Evolutionary conservation across 2,797 vertebrate species (phyloP).

Genomic region (Ambastaia sidthimunki): DNA sequence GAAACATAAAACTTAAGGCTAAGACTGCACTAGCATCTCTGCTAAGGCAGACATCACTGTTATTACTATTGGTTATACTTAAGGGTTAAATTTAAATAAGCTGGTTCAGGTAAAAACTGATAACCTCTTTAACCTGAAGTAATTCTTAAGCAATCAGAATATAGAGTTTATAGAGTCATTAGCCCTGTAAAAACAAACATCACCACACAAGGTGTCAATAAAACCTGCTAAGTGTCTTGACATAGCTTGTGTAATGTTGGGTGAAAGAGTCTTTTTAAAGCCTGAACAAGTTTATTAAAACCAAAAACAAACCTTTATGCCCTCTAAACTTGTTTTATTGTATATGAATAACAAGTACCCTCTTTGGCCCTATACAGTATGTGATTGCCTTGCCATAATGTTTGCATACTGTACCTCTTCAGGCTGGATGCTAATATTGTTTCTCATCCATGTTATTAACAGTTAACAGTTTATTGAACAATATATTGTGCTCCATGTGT

Average conservation of each 20-base stretch:
- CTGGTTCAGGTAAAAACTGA: background rate
- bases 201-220: background rate
- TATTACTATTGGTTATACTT: too few relatives aligned
- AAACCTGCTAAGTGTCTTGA: background rate
- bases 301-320: background rate
- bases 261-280: constrained; percentile 4
- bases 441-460: background rate
- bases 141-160: background rate
- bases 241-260: background rate
- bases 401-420: background rate
- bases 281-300: constrained; percentile 3
- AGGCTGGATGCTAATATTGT: background rate
- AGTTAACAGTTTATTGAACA: background rate
- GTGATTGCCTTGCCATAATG: background rate
- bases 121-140: constrained; percentile 8
- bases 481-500: constrained; percentile 39
- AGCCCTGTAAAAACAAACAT: constrained; percentile 11
- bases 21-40: too few relatives aligned
- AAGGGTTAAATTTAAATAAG: too few relatives aligned
- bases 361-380: background rate
- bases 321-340: background rate
- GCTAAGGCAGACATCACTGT: too few relatives aligned
- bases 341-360: background rate
- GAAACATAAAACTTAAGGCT: too few relatives aligned
- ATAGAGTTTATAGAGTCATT: background rate